These are phyloP conservation scores for Sipha flava DNA, from an alignment of 1,140 invertebrate species.

Conservation along the genomic window DNA sequence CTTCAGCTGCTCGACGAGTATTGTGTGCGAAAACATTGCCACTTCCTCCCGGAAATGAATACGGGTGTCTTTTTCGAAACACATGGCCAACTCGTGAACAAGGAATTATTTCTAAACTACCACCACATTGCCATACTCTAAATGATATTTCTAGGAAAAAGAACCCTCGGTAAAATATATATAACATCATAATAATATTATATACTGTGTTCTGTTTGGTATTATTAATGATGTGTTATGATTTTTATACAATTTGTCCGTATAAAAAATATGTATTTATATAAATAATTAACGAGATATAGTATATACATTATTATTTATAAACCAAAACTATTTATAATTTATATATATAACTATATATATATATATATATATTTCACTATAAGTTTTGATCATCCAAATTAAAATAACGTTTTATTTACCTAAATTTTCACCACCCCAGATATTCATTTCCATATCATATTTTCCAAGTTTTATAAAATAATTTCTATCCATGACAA, in stretches of 20 bases:
- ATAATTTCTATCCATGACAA: slow-evolving; percentile 84
- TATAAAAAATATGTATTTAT: no score
- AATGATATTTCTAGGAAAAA: slow-evolving; percentile 56
- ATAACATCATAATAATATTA: no score
- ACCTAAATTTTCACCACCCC: slow-evolving; percentile 82
- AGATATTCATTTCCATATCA: slow-evolving; percentile 95
- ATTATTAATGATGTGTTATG: no score
- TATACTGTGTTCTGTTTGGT: no score
- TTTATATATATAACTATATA: no score
- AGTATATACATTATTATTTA: no score
- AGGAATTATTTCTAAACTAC: slow-evolving; percentile 86
- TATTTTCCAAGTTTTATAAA: slow-evolving; percentile 93
- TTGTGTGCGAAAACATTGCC: slow-evolving; percentile 84
- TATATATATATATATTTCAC: no score
- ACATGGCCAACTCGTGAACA: slow-evolving; percentile 88
- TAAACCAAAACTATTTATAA: no score
- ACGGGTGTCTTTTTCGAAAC: slow-evolving; percentile 87
- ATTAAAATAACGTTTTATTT: slow-evolving; percentile 31
- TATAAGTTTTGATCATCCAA: no score
- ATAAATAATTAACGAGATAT: no score
- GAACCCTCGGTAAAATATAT: no score
- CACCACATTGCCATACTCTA: slow-evolving; percentile 93
- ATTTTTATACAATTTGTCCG: no score
- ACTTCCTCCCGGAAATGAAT: slow-evolving; percentile 87
- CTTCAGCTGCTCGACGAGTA: slow-evolving; percentile 80